Conservation (phyloP, 2,888 invertebrate species). For the Nomada flava region DNA sequence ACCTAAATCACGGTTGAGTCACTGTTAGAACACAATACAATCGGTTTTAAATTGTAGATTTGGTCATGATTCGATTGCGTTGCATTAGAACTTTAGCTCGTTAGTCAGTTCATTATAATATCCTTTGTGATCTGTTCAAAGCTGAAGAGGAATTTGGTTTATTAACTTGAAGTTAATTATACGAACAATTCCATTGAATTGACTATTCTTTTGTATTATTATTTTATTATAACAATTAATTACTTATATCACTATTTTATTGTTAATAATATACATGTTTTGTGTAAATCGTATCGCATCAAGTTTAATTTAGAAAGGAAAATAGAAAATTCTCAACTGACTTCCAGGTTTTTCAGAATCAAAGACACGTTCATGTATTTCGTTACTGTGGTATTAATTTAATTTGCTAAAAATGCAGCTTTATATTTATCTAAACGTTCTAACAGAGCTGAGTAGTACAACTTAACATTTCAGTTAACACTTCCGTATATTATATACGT, state of each 20-base stretch:
- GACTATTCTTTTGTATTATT: too few relatives aligned
- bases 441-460: constrained; percentile 33
- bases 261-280: not conserved
- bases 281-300: not conserved
- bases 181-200: not conserved
- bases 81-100: not conserved
- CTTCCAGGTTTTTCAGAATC: constrained; percentile 1
- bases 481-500: not conserved
- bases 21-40: not conserved
- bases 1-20: not conserved
- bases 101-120: not conserved
- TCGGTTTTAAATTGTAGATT: constrained; percentile 1
- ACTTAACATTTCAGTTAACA: constrained; percentile 52
- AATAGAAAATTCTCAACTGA: not conserved
- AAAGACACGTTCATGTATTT: constrained; percentile 32
- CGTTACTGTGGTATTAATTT: constrained; percentile 72
- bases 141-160: not conserved
- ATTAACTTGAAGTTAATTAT: not conserved
- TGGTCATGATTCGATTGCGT: not conserved
- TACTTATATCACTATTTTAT: too few relatives aligned
- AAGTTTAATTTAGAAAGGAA: not conserved
- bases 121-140: not conserved
- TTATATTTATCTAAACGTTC: constrained; percentile 42
- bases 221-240: too few relatives aligned
- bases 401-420: constrained; percentile 52